phyloP scores from a whole-genome alignment of 2,888 invertebrate species.

The Diaphora mendica region DNA sequence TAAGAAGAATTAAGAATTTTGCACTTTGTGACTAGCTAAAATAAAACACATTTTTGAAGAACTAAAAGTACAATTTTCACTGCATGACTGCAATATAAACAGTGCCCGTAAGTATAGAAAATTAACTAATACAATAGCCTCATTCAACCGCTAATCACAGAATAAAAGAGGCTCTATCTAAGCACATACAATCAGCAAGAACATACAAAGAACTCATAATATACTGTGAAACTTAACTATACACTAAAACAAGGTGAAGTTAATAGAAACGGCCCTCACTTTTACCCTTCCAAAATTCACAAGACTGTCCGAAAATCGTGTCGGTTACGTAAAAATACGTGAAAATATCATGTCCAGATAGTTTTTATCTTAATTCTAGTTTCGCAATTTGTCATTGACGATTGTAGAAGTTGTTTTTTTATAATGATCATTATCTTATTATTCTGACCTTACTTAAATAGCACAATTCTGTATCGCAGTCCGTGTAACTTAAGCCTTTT shows the following conservation, averaged over 20 bases:
- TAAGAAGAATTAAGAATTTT: background rate
- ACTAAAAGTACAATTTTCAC: background rate
- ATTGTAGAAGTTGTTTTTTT: constrained; percentile 62
- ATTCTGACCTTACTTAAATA: constrained; percentile 66
- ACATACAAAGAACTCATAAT: background rate
- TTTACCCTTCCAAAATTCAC: constrained; percentile 20
- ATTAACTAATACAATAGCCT: constrained; percentile 7
- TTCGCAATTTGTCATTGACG: constrained; percentile 72
- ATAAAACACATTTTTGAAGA: background rate
- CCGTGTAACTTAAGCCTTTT: constrained; percentile 55
- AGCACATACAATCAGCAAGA: background rate
- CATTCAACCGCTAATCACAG: constrained; percentile 4
- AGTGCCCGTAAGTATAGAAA: background rate
- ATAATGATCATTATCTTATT: constrained; percentile 68
- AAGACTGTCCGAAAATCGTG: constrained; percentile 36
- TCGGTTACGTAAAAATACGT: constrained; percentile 60
- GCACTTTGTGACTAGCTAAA: background rate
- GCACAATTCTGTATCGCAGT: constrained; percentile 62
- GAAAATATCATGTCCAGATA: constrained; percentile 59
- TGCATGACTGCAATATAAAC: background rate
- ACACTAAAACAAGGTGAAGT: constrained; percentile 2
- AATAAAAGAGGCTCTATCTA: constrained; percentile 4
- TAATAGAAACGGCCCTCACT: constrained; percentile 33
- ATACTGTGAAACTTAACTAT: constrained; percentile 9
- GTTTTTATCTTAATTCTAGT: constrained; percentile 65